Evolutionary conservation across 2,888 invertebrate species (phyloP), one percentile per base, ranked within the genome.

Genomic region (Drosophila eohydei): DNA sequence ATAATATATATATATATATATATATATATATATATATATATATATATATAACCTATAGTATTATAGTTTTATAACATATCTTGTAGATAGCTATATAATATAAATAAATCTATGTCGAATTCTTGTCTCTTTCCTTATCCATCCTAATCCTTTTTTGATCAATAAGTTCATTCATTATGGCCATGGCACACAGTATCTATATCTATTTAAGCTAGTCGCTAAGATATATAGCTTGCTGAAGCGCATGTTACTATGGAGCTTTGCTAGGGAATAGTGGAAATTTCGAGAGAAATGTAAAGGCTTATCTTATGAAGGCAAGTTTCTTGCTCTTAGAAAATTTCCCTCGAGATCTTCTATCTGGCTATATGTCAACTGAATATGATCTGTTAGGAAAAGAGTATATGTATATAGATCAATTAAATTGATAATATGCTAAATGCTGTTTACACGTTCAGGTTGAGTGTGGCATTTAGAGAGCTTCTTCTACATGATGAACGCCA

Each of bases 391-490:
- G 9, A 6, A 32, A 4, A n/a, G 28, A 16, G 12, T 16, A 1
- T 21, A n/a, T 21, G 12, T 21, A 16, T 2, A 12, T 32, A 40
- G 6, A 32, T 32, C 44, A 55, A 40, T 40, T 54, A 55, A 67
- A 61, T 51, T 7, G 32, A 28, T 61, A 58, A 60, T 73, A 55
- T 59, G 52, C 54, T 52, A 62, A 50, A 52, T 44, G 55, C 68
- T 67, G 41, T 76, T 63, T 68, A 58, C 21, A 58, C 21, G n/a
- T 36, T 63, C 54, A 54, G 12, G 54, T 40, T 40, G 28, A 69
- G 60, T 64, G 60, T 69, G 63, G 59, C 61, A 62, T 62, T 74
- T 59, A 21, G 65, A 59, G 50, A 74, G 72, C 67, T 74, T 26
- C 38, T 36, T 16, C 36, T 32, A 21, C 56, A 62, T 61, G 73